Percentiles rank a stretch among this genome's conserved stretches.
These are phyloP conservation scores for Dryoscopus gambensis DNA, from an alignment of 2,113 vertebrate genomes.

Conservation along the genomic window DNA sequence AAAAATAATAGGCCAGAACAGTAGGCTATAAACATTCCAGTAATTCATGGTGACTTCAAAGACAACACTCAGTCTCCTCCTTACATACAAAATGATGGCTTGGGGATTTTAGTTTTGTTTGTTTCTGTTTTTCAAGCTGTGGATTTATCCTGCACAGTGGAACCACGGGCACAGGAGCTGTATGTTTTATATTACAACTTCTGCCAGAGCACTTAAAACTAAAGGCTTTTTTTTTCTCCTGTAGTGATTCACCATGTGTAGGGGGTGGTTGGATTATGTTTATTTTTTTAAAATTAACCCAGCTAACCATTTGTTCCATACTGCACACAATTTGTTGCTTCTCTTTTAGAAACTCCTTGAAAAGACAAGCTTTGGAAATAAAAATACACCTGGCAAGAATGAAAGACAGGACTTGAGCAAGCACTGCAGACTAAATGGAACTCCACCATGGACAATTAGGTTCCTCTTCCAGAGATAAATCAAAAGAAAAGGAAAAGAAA, in stretches of 20 bases:
- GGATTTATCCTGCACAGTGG: neutral
- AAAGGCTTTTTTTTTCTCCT: neutral
- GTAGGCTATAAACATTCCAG: neutral
- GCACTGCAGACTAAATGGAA: neutral
- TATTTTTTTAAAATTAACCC: neutral
- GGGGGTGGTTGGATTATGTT: neutral
- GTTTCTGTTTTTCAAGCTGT: neutral
- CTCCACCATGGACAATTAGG: neutral
- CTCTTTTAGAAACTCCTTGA: neutral
- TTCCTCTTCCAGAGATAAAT: neutral
- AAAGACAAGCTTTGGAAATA: conserved; percentile 2
- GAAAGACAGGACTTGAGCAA: neutral
- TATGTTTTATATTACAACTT: neutral
- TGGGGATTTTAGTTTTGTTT: neutral
- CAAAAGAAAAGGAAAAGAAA: neutral
- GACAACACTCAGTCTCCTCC: neutral
- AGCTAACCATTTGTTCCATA: neutral
- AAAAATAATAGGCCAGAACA: neutral
- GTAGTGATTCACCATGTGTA: neutral
- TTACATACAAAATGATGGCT: neutral
- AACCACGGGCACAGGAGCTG: neutral
- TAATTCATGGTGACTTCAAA: neutral
- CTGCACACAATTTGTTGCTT: neutral
- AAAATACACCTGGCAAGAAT: neutral
- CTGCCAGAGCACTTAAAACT: neutral